Percentiles rank a stretch among this genome's conserved stretches.
phyloP scores from a whole-genome alignment of 92 coral and sea anemone genomes.

The Bergia sp. region DNA sequence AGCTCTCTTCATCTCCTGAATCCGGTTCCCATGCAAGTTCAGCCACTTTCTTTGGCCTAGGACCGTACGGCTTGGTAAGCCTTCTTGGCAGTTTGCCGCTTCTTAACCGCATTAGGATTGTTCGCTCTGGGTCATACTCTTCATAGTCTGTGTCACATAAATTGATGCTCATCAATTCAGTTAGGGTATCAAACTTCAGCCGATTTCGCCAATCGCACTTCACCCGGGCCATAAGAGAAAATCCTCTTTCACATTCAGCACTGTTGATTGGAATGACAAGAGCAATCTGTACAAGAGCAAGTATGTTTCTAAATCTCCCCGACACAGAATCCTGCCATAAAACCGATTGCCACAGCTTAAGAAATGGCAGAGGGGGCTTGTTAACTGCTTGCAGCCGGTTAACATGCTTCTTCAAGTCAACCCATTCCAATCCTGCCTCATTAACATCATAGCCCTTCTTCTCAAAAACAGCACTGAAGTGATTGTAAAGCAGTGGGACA shows the following conservation, averaged over 20 bases:
- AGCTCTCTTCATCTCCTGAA: background rate
- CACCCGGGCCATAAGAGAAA: constrained; percentile 26
- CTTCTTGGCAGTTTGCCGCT: background rate
- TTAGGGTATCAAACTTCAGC: constrained; percentile 1
- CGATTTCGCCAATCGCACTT: constrained; percentile 33
- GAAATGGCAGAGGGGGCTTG: constrained; percentile 4
- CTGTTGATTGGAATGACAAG: constrained; percentile 27
- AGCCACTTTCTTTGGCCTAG: background rate
- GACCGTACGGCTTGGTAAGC: background rate
- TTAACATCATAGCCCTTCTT: constrained; percentile 2
- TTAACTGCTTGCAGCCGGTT: background rate
- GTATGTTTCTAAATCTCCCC: constrained; percentile 13
- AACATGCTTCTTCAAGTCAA: constrained; percentile 8
- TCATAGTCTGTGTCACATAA: constrained; percentile 21
- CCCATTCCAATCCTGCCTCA: background rate
- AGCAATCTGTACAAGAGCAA: constrained; percentile 22
- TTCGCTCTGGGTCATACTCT: constrained; percentile 16
- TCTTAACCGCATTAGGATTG: constrained; percentile 27
- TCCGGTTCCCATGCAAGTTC: background rate
- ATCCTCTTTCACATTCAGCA: constrained; percentile 38
- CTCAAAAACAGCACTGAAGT: constrained; percentile 5
- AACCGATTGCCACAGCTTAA: constrained; percentile 27
- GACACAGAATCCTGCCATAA: constrained; percentile 6
- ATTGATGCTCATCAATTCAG: constrained; percentile 9
- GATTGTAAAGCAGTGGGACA: constrained; percentile 12